A percentile compares a stretch with the other conserved stretches of the same genome.
These are phyloP conservation scores for Dinoponera quadriceps DNA, from an alignment of 1,140 invertebrate species.

Conservation along the genomic window DNA sequence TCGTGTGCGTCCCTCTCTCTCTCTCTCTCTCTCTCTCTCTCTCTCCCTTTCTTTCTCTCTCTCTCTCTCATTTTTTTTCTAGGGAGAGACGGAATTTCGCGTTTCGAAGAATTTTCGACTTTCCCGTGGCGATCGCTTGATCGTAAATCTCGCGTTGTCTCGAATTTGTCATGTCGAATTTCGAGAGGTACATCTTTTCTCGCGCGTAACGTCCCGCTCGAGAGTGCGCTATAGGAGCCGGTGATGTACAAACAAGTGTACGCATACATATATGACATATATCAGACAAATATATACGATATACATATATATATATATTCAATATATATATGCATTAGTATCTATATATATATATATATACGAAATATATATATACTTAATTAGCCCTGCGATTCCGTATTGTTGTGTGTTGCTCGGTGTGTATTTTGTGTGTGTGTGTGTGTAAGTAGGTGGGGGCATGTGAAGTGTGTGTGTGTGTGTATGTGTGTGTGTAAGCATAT, in stretches of 20 bases:
- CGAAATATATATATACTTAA: constrained; percentile 72
- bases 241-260: constrained; percentile 68
- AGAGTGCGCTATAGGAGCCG: constrained; percentile 62
- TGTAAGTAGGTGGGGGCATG: constrained; percentile 29
- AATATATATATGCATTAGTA: constrained; percentile 54
- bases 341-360: constrained; percentile 59
- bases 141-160: too few relatives aligned
- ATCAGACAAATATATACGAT: constrained; percentile 74
- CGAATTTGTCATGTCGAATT: not conserved
- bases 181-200: not conserved
- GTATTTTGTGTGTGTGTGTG: constrained; percentile 46
- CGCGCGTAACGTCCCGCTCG: constrained; percentile 23
- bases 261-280: constrained; percentile 76
- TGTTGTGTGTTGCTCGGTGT: constrained; percentile 53
- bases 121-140: not conserved
- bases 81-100: not conserved
- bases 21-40: too few relatives aligned
- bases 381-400: constrained; percentile 75
- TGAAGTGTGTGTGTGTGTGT: constrained; percentile 52
- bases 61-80: too few relatives aligned
- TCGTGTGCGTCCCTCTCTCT: too few relatives aligned
- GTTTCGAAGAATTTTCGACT: not conserved
- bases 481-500: constrained; percentile 15
- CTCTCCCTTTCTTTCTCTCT: too few relatives aligned
- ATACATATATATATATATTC: constrained; percentile 68